These are phyloP conservation scores for Drosophila leonis DNA, from an alignment of 2,888 invertebrate species.

Conservation along the genomic window DNA sequence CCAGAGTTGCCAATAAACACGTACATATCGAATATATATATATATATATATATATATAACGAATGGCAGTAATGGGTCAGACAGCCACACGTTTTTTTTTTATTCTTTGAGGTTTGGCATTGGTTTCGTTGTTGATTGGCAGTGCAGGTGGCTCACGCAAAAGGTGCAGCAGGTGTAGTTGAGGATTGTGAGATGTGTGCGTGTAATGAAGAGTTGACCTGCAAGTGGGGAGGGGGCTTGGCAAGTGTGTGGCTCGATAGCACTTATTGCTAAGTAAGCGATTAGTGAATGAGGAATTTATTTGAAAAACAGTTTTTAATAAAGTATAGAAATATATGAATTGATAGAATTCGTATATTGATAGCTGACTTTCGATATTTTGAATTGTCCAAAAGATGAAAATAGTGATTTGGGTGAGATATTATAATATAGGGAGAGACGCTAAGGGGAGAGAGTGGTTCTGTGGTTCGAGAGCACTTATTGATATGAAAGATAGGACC, in stretches of 20 bases:
- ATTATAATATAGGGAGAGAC: too few relatives aligned
- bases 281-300: not conserved
- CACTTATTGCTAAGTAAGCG: not conserved
- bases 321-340: not conserved
- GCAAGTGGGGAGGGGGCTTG: too few relatives aligned
- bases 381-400: not conserved
- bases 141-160: constrained; percentile 2
- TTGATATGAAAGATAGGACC: too few relatives aligned
- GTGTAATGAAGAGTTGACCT: not conserved
- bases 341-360: not conserved
- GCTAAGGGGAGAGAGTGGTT: too few relatives aligned
- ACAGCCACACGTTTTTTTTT: constrained; percentile 12
- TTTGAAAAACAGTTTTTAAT: not conserved
- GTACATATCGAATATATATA: constrained; percentile 48
- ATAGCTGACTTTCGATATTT: not conserved
- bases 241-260: constrained; percentile 6
- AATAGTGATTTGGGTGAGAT: not conserved
- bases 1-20: constrained; percentile 70
- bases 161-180: not conserved
- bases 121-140: constrained; percentile 32
- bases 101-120: constrained; percentile 33
- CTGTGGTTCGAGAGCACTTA: too few relatives aligned
- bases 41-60: constrained; percentile 25
- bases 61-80: constrained; percentile 63
- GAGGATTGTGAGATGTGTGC: not conserved